These are phyloP conservation scores for Halcyon senegalensis DNA, from an alignment of 2,113 vertebrate species.

Conservation along the genomic window DNA sequence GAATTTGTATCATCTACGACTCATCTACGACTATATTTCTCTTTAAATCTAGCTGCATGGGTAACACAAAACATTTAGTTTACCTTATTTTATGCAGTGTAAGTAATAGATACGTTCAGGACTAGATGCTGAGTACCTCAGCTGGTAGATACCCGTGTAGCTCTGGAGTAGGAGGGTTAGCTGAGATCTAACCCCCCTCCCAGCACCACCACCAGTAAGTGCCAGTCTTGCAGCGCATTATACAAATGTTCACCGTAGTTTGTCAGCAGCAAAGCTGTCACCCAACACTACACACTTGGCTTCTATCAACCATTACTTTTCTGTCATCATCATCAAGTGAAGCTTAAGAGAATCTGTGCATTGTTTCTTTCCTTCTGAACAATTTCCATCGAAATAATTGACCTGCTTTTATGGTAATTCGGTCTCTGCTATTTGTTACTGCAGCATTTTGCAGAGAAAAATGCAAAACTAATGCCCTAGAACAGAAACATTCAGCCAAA, in stretches of 20 bases:
- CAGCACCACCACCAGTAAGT: neutral
- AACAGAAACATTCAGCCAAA: constrained; percentile 75
- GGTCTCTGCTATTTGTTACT: constrained; percentile 3
- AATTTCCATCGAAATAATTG: constrained; percentile 57
- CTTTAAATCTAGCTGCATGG: neutral
- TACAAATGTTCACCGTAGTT: neutral
- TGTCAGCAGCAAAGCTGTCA: constrained; percentile 51
- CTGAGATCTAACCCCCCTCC: neutral
- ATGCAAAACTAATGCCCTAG: constrained; percentile 77
- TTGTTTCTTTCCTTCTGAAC: constrained; percentile 24
- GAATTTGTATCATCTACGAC: neutral
- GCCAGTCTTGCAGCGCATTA: neutral
- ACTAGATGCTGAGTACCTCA: neutral
- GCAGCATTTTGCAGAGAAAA: constrained; percentile 45
- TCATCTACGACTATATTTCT: neutral
- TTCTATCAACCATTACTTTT: constrained; percentile 41
- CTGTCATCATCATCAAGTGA: constrained; percentile 35
- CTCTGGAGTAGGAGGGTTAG: neutral
- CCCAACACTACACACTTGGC: constrained; percentile 17
- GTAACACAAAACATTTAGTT: constrained; percentile 9
- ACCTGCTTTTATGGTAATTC: constrained; percentile 55
- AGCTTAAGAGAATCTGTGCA: constrained; percentile 21
- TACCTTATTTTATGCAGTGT: constrained; percentile 1
- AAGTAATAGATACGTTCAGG: neutral
- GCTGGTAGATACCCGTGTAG: neutral